Percentiles rank a stretch among this genome's conserved stretches.
Conservation (phyloP, 2,797 vertebrate genomes). For the Adrianichthys oophorus region DNA sequence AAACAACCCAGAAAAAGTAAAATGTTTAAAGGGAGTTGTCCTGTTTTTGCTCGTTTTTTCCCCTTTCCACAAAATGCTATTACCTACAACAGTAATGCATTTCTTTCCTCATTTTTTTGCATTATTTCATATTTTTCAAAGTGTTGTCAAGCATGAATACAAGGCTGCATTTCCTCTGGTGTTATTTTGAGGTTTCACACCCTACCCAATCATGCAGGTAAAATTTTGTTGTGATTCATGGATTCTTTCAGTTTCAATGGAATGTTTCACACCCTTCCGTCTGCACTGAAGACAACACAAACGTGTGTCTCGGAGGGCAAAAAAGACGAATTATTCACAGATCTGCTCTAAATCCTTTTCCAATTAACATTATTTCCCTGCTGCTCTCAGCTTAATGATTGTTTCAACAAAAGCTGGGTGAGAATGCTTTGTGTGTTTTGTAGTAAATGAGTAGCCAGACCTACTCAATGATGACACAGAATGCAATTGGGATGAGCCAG, state of each 20-base stretch:
- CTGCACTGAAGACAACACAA: too few relatives aligned
- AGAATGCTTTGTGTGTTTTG: background rate
- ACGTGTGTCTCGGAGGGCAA: background rate
- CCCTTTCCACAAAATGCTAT: too few relatives aligned
- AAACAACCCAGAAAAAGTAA: too few relatives aligned
- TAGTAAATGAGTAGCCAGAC: conserved; percentile 9
- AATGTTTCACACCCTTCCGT: background rate
- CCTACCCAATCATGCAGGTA: background rate
- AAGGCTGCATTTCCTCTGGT: background rate
- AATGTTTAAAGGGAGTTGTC: too few relatives aligned
- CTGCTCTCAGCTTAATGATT: background rate
- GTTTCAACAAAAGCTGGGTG: too few relatives aligned
- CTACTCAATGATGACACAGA: background rate
- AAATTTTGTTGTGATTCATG: background rate
- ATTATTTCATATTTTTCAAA: background rate
- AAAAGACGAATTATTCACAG: background rate
- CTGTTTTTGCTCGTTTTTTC: too few relatives aligned
- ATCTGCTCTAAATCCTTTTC: background rate
- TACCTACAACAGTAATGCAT: too few relatives aligned
- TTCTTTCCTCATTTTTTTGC: too few relatives aligned
- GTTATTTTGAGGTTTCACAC: background rate
- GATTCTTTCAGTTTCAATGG: background rate
- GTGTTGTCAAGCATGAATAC: background rate
- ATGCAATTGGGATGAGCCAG: background rate
- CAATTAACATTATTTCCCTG: background rate